Conservation (phyloP, 2,797 vertebrate species). For the Nannoperca australis region DNA sequence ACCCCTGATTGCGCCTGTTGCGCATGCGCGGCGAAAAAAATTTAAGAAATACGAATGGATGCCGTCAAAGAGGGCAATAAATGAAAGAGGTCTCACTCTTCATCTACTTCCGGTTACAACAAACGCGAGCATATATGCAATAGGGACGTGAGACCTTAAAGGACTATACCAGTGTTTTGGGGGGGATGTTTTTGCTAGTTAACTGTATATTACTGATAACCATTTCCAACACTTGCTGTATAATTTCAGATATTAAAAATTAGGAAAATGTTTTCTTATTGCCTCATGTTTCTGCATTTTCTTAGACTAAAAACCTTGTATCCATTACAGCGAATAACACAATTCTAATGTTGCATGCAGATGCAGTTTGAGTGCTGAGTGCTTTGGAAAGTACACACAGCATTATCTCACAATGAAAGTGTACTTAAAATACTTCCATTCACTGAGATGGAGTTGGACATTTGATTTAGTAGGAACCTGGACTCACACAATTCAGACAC, state of each 20-base stretch:
- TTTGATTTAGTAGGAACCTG: not conserved
- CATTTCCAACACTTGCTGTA: not conserved
- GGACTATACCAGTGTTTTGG: not conserved
- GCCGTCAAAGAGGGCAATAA: constrained; percentile 47
- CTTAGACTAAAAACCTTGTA: not conserved
- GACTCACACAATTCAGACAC: too few species aligned
- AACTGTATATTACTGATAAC: not conserved
- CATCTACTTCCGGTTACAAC: not conserved
- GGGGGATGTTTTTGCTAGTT: not conserved
- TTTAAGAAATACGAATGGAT: constrained; percentile 68
- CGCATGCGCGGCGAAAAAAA: constrained; percentile 76
- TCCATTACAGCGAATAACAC: not conserved
- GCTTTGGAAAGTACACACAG: not conserved
- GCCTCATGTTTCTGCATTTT: too few species aligned
- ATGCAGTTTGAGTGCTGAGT: too few species aligned
- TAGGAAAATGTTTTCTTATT: too few species aligned
- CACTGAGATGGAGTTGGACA: not conserved
- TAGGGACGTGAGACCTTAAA: constrained; percentile 8
- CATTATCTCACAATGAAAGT: too few species aligned
- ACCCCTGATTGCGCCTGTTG: constrained; percentile 73
- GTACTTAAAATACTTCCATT: not conserved
- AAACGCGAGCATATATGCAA: not conserved
- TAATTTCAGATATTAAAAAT: not conserved
- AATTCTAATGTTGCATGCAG: not conserved
- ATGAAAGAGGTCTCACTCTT: constrained; percentile 61